These are phyloP conservation scores for Mesodorylaimus sp. DNA, from an alignment of 2,888 invertebrate species.

Conservation along the genomic window DNA sequence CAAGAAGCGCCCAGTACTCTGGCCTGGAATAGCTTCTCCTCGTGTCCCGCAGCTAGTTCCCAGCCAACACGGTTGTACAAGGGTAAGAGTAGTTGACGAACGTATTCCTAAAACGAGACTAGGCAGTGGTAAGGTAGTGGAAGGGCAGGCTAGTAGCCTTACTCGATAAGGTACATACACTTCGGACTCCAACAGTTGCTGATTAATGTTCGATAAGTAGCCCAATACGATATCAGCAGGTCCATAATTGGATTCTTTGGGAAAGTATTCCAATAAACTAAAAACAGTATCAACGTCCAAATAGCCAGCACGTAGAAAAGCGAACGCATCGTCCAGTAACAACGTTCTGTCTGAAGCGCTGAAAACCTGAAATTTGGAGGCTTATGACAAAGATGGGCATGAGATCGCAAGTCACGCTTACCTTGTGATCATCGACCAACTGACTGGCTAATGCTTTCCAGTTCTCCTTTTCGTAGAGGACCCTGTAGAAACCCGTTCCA, in stretches of 20 bases:
- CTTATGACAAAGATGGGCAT: background rate
- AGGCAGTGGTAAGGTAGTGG: no score
- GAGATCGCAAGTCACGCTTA: background rate
- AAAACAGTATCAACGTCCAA: background rate
- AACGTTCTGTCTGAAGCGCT: background rate
- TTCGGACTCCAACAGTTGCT: background rate
- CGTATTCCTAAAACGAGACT: no score
- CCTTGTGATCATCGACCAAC: background rate
- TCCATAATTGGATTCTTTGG: background rate
- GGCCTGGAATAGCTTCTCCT: no score
- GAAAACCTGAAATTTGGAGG: background rate
- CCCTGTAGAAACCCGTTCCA: constrained; percentile 10
- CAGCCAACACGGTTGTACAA: no score
- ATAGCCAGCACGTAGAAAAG: background rate
- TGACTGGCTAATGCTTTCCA: constrained; percentile 3
- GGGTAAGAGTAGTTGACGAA: no score
- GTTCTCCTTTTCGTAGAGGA: constrained; percentile 8
- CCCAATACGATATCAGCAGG: background rate
- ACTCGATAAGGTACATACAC: background rate
- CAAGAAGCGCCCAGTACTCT: no score
- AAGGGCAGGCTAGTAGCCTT: no score
- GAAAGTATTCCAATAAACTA: background rate
- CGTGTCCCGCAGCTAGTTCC: no score
- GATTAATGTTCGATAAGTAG: background rate
- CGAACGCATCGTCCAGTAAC: background rate